Evolutionary conservation across 2,888 invertebrate genomes (phyloP).

Genomic region (Xestia ashworthii): DNA sequence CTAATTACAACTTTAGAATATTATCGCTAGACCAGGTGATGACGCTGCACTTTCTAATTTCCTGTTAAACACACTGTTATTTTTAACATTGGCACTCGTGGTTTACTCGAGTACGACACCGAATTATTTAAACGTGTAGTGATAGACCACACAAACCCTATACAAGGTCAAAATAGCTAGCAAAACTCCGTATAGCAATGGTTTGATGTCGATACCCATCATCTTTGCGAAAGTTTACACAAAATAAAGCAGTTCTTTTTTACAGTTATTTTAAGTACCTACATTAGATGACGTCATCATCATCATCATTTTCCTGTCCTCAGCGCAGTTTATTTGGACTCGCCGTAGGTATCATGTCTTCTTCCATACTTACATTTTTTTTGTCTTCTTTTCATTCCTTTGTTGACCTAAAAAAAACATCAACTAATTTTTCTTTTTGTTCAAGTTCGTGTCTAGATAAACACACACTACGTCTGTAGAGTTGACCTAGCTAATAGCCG

Average conservation of each 20-base stretch:
- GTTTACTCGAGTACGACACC: conserved; percentile 1
- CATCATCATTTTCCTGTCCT: not conserved
- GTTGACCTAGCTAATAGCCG: not conserved
- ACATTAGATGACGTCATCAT: not conserved
- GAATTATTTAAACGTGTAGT: not conserved
- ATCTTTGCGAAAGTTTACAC: not conserved
- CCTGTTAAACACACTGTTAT: conserved; percentile 60
- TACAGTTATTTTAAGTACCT: not conserved
- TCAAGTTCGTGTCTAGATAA: not conserved
- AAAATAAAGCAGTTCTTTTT: not conserved
- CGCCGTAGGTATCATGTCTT: not conserved
- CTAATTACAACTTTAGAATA: conserved; percentile 21
- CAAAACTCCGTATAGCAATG: not conserved
- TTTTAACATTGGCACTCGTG: conserved; percentile 32
- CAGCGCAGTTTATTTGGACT: not conserved
- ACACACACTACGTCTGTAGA: not conserved
- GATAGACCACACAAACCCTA: not conserved
- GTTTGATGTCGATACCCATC: not conserved
- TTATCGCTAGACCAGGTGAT: conserved; percentile 13
- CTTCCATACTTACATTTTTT: not conserved
- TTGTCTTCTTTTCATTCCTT: too few species aligned
- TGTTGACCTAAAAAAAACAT: not conserved
- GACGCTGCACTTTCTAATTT: conserved; percentile 59
- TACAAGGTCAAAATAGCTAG: not conserved
- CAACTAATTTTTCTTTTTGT: not conserved